Conservation (phyloP, 1,140 invertebrate species). For the Ostrea denselamellosa region DNA sequence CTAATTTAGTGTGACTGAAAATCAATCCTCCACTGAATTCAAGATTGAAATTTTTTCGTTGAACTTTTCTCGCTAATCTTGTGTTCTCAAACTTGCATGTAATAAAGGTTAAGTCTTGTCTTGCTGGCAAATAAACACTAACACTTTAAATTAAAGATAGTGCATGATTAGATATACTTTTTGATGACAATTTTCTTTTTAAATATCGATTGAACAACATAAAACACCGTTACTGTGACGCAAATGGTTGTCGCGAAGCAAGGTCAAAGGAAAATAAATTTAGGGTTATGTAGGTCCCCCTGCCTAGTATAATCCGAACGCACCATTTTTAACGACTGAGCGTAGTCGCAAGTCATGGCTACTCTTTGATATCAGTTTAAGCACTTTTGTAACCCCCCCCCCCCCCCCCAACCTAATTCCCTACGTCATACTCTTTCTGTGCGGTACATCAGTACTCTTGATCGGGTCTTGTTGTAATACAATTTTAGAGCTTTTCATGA, state of each 20-base stretch:
- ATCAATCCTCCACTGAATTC: no score
- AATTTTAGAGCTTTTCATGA: background rate
- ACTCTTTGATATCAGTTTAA: background rate
- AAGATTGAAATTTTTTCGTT: no score
- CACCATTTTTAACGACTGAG: background rate
- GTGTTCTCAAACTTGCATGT: no score
- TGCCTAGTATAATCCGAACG: background rate
- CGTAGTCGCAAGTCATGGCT: background rate
- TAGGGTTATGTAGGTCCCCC: background rate
- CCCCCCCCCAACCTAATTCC: no score
- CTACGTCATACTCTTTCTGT: background rate
- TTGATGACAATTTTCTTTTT: background rate
- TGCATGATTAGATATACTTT: constrained; percentile 3
- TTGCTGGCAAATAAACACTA: background rate
- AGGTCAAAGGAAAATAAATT: constrained; percentile 1
- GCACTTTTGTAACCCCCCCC: background rate
- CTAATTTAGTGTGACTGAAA: no score
- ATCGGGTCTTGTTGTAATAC: background rate
- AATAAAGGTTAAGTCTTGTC: no score
- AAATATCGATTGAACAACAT: background rate
- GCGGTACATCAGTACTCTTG: background rate
- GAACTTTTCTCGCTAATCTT: no score
- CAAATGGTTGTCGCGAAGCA: background rate
- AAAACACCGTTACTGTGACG: constrained; percentile 19
- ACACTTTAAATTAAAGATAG: background rate